phyloP scores from a whole-genome alignment of 2,113 vertebrate species.

The Crotalus viridis region DNA sequence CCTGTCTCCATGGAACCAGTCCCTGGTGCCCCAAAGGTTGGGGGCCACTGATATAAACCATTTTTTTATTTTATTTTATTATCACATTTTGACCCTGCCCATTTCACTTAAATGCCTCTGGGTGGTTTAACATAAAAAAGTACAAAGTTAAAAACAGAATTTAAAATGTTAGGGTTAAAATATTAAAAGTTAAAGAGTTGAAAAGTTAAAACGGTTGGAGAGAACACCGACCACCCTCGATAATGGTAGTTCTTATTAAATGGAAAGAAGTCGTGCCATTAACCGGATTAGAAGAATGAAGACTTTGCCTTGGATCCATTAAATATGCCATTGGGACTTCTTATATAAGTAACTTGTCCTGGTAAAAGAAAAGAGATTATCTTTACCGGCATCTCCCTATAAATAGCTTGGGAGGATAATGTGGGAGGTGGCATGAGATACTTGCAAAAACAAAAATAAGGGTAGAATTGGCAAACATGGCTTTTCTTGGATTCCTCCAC shows the following conservation, averaged over 20 bases:
- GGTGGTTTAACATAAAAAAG: not conserved
- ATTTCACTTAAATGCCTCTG: not conserved
- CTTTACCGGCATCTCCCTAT: not conserved
- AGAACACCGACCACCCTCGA: not conserved
- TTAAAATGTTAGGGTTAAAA: not conserved
- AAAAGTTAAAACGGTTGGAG: not conserved
- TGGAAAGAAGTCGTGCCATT: not conserved
- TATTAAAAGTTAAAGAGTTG: not conserved
- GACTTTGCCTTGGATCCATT: not conserved
- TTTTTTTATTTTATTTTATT: too few relatives aligned
- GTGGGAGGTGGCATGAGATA: not conserved
- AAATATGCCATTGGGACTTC: not conserved
- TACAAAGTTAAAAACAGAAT: not conserved
- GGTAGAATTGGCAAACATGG: not conserved
- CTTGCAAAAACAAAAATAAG: not conserved
- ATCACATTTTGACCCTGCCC: not conserved
- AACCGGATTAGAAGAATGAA: not conserved
- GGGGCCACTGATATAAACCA: too few relatives aligned
- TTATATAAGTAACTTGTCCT: not conserved
- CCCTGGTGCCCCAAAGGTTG: too few relatives aligned
- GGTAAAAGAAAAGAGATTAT: not conserved
- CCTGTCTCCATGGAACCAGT: too few relatives aligned
- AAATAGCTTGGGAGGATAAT: not conserved
- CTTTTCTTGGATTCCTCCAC: not conserved
- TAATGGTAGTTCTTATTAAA: not conserved